phyloP scores from a whole-genome alignment of 2,888 invertebrate genomes.

The Lampropteryx suffumata region DNA sequence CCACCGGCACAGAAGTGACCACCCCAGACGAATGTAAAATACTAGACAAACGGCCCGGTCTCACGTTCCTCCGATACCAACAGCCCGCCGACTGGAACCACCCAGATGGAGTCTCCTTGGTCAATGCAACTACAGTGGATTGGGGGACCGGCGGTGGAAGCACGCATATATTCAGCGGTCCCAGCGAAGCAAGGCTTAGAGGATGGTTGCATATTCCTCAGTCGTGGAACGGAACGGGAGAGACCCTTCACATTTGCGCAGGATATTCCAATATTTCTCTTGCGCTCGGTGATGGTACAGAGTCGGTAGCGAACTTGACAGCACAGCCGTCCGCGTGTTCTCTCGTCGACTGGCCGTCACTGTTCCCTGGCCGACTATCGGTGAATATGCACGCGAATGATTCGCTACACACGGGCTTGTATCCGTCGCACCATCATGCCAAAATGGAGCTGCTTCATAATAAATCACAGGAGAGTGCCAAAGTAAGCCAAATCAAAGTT shows the following conservation, averaged over 20 bases:
- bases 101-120: slow-evolving; percentile 93
- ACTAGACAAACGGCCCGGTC: slow-evolving; percentile 91
- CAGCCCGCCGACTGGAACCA: slow-evolving; percentile 93
- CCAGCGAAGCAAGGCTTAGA: slow-evolving; percentile 89
- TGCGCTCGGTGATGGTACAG: slow-evolving; percentile 72
- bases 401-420: slow-evolving; percentile 79
- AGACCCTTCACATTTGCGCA: slow-evolving; percentile 89
- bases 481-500: slow-evolving; percentile 65
- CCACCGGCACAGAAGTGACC: slow-evolving; percentile 89
- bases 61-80: slow-evolving; percentile 94
- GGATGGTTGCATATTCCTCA: slow-evolving; percentile 93
- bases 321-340: slow-evolving; percentile 88
- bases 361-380: slow-evolving; percentile 85
- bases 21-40: slow-evolving; percentile 90
- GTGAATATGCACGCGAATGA: slow-evolving; percentile 87
- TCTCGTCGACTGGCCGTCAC: slow-evolving; percentile 85
- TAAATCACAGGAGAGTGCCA: slow-evolving; percentile 87
- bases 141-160: slow-evolving; percentile 88
- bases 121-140: slow-evolving; percentile 92
- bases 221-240: slow-evolving; percentile 86
- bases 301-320: slow-evolving; percentile 84
- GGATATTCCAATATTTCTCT: slow-evolving; percentile 89
- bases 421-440: slow-evolving; percentile 86
- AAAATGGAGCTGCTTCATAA: slow-evolving; percentile 93
- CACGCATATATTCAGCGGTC: slow-evolving; percentile 86